Base-by-base conservation (phyloP, 1,140 invertebrate species). In the Drosophila repletoides region DNA sequence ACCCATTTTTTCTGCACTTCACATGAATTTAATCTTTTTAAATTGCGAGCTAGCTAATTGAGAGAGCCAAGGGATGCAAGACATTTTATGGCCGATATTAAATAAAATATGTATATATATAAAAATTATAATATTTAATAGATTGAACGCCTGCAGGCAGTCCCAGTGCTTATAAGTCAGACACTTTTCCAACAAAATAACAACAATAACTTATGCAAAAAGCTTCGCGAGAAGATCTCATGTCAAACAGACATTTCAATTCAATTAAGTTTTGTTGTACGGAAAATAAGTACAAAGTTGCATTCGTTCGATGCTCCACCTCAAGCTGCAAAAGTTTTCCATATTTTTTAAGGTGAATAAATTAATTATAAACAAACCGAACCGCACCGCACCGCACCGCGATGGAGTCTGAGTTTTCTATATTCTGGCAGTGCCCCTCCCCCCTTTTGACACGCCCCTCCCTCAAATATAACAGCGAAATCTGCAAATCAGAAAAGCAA, bases 221-320 rank as follows among this genome's bases (percentile, higher is more conserved):
- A 31, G 29, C 24, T 55, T 45, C 43, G 49, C 56, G 58, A 71
- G 61, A 53, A 52, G 72, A 77, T 84, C 55, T 86, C 79, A 84
- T 84, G 80, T 68, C 79, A 84, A 75, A 73, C 66, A 72, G 59
- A 69, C 79, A 86, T 84, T 84, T 80, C 67, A 86, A 86, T 84
- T 84, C 79, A 84, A 84, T 84, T 84, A 86, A 72, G 53, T 79
- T 83, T 58, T 36, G 31, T 36, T 51, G 45, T 34, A n/a, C n/a
- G n/a, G n/a, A n/a, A n/a, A n/a, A n/a, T n/a, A n/a, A n/a, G n/a
- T n/a, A 38, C 52, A 65, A 65, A 48, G 46, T 55, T 55, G 29
- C 41, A 33, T 46, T 19, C 21, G 33, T 53, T 26, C 17, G 41
- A 12, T 45, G 31, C 19, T n/a, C 26, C 14, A 28, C 28, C 22